These are phyloP conservation scores for Microplitis mediator DNA, from an alignment of 1,140 invertebrate genomes.

Conservation along the genomic window DNA sequence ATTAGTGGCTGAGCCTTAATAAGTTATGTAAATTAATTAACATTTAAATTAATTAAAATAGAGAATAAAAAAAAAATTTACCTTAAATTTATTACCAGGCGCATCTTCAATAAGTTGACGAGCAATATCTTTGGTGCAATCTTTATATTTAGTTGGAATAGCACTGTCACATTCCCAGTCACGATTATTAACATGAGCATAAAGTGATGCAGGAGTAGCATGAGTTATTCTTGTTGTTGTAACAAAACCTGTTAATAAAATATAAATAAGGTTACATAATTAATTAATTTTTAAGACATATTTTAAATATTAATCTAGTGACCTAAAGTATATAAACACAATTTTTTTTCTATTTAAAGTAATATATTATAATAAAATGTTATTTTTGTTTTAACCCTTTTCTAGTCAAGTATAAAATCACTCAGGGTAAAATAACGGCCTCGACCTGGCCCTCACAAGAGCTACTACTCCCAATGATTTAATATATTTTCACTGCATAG, in stretches of 20 bases:
- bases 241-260: conserved; percentile 63
- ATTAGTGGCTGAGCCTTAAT: too few species aligned
- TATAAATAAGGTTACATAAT: too few species aligned
- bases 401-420: conserved; percentile 27
- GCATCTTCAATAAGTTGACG: conserved; percentile 66
- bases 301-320: background rate
- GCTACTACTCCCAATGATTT: conserved; percentile 35
- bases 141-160: conserved; percentile 53
- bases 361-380: background rate
- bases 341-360: background rate
- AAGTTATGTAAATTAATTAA: background rate
- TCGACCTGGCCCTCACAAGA: conserved; percentile 42
- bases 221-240: conserved; percentile 81
- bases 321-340: too few species aligned
- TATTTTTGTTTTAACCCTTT: background rate
- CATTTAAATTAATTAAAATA: conserved; percentile 4
- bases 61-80: conserved; percentile 44
- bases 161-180: conserved; percentile 73
- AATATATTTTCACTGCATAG: conserved; percentile 47
- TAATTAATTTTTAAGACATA: background rate
- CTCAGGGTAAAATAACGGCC: conserved; percentile 24
- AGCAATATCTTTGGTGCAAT: conserved; percentile 67
- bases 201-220: conserved; percentile 78
- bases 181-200: conserved; percentile 71
- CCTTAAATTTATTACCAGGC: conserved; percentile 68